Percentiles rank a stretch among this genome's conserved stretches.
Evolutionary conservation across 2,797 vertebrate genomes (phyloP).

Genomic region (Pitangus sulphuratus): DNA sequence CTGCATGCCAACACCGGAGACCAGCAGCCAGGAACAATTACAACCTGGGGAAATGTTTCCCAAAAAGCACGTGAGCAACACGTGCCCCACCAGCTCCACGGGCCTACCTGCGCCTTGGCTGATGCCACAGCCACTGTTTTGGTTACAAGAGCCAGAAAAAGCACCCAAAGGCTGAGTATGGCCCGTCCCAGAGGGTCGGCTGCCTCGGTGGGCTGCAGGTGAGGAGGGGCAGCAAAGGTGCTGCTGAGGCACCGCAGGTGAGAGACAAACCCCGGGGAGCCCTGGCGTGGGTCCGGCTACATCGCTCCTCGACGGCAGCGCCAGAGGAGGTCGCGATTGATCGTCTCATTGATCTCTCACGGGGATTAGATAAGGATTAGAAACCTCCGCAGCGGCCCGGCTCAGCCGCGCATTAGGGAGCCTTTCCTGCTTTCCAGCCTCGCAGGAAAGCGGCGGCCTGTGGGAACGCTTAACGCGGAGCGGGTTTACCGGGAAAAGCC

Average conservation of each 20-base stretch:
- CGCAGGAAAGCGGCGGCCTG: background rate
- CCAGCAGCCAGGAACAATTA: background rate
- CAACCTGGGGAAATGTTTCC: background rate
- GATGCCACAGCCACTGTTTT: fast-evolving
- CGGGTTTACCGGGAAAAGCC: background rate
- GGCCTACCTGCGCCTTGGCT: background rate
- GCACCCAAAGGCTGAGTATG: background rate
- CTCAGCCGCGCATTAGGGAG: slow-evolving; percentile 46
- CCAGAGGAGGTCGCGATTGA: slow-evolving; percentile 50
- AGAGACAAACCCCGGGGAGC: background rate
- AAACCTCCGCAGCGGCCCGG: slow-evolving; percentile 33
- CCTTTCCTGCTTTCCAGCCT: background rate
- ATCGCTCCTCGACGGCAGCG: slow-evolving; percentile 29
- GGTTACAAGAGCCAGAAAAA: background rate
- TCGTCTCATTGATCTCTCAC: slow-evolving; percentile 67
- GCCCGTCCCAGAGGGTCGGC: background rate
- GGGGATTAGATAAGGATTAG: slow-evolving; percentile 73
- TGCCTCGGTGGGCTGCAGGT: background rate
- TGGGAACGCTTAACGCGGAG: slow-evolving; percentile 4
- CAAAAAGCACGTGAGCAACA: background rate
- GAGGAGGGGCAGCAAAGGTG: background rate
- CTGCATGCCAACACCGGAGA: background rate
- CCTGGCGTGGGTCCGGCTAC: background rate
- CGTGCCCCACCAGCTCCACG: background rate
- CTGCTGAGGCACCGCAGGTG: background rate